Evolutionary conservation across 2,797 vertebrate species (phyloP), one percentile per base, ranked within the genome.

Genomic region (Fringilla coelebs): DNA sequence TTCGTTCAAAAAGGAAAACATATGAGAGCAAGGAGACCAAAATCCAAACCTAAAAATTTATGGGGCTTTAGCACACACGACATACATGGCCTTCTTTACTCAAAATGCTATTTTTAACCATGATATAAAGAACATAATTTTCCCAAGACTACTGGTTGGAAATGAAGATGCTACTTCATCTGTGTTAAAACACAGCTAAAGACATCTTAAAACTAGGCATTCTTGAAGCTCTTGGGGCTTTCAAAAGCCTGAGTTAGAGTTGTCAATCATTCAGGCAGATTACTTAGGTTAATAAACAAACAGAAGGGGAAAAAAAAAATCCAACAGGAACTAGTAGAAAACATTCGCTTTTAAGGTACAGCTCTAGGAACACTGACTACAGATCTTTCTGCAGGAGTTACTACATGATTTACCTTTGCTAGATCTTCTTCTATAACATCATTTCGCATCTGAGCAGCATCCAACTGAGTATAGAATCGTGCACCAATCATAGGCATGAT

Each of bases 401-500:
- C 34, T 60, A 25, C 25, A 41, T 19, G 5, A 66, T 80, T 92
- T 98, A 99, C 99, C 99, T 99, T 99, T 92, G 99, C 99, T 95
- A 99, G 98, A 92, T 99, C 99, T 96, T 99, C 99, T 97, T 99
- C 99, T 89, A 99, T 99, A 91, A 99, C 99, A 96, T 99, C 99
- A 94, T 99, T 99, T 97, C 99, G 98, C 99, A 99, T 99, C 90
- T 99, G 99, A 65, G 99, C 99, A 68, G 99, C 99, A 94, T 99
- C 99, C 96, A 99, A 97, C 62, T 99, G 99, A 78, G 99, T 99
- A 98, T 99, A 99, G 98, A 99, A 99, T 80, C 99, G 98, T 68
- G 99, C 99, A 96, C 99, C 99, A 49, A 99, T 99, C 99, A 99
- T 99, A 18, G 99, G 99, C 99, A 99, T 99, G 90, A 99, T 99